Evolutionary conservation across 2,797 vertebrate species (phyloP), one percentile per base, ranked within the genome.

Genomic region (Typhlichthys eigenmanni): DNA sequence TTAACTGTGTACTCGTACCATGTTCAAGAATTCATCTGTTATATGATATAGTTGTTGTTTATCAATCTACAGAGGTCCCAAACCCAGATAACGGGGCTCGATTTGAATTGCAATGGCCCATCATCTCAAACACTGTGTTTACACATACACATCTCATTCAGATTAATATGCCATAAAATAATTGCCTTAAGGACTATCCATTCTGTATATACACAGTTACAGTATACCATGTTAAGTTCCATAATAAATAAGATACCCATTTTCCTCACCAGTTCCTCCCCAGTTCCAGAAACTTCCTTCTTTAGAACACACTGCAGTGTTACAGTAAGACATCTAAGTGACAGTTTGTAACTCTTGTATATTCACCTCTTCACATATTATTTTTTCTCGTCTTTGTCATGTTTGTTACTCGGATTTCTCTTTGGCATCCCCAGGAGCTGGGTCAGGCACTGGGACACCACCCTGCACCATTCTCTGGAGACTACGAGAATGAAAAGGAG

Each of bases 401-500:
- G 47, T 47, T 63, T 66, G 34, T 77, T 80, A 94, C 68, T 93
- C 87, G 71, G 58, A 60, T 84, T 93, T 89, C 55, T 91, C 90
- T 87, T 93, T 94, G 81, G 92, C 91, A 6, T 88, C 92, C 52
- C 89, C 91, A 0, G 91, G 91, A 62, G 91, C 89, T 56, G 83
- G 62, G 78, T 93, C 91, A 43, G 79, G 71, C 49, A 88, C 75
- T 49, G 89, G 89, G 46, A 87, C 86, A 1, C 91, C 92, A 19
- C 92, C 91, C 0, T 92, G 92, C 79, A 62, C 67, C 43, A 94
- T 71, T 85, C 93, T 89, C 51, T 57, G 75, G 66, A 93, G 74
- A 73, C 93, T 94, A 62, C 47, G 43, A 76, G 38, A 74, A 24
- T 79, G 0, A 78, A 13, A 48, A 13, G 38, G 13, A 60, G 2